Evolutionary conservation across 2,888 invertebrate genomes (phyloP).

Genomic region (Aradus depressus): DNA sequence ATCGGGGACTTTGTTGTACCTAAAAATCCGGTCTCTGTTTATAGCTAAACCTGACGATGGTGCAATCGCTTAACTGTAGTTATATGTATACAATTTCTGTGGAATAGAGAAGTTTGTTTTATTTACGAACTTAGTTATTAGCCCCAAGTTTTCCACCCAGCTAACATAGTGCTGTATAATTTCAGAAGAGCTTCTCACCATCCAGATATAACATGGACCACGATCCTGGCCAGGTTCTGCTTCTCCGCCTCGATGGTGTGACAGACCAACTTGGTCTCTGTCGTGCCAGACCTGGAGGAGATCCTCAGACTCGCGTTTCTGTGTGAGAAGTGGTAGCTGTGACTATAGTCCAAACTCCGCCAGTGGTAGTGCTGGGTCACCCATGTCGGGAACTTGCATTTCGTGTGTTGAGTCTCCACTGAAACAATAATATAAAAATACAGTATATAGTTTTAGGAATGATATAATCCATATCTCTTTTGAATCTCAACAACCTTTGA

Average conservation of each 20-base stretch:
- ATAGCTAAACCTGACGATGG: too few relatives aligned
- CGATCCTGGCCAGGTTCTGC: slow-evolving; percentile 39
- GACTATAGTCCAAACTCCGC: slow-evolving; percentile 62
- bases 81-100: too few relatives aligned
- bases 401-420: slow-evolving; percentile 63
- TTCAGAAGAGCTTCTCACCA: slow-evolving; percentile 48
- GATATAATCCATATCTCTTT: too few relatives aligned
- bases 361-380: slow-evolving; percentile 68
- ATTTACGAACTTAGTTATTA: too few relatives aligned
- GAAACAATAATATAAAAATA: slow-evolving; percentile 32
- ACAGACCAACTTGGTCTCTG: slow-evolving; percentile 43
- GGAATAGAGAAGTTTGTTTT: too few relatives aligned
- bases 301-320: slow-evolving; percentile 40
- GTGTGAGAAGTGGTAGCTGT: slow-evolving; percentile 59
- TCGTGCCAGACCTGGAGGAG: slow-evolving; percentile 33
- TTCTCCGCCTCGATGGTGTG: slow-evolving; percentile 29
- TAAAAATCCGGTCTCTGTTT: too few relatives aligned
- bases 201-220: slow-evolving; percentile 64
- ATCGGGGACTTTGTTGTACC: too few relatives aligned
- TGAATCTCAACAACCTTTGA: too few relatives aligned
- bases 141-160: too few relatives aligned
- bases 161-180: too few relatives aligned
- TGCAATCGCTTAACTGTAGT: too few relatives aligned
- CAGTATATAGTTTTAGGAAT: too few relatives aligned
- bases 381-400: slow-evolving; percentile 69